Percentiles rank a stretch among this genome's conserved stretches.
phyloP scores from a whole-genome alignment of 1,140 invertebrate genomes.

The Ceratina japonica region DNA sequence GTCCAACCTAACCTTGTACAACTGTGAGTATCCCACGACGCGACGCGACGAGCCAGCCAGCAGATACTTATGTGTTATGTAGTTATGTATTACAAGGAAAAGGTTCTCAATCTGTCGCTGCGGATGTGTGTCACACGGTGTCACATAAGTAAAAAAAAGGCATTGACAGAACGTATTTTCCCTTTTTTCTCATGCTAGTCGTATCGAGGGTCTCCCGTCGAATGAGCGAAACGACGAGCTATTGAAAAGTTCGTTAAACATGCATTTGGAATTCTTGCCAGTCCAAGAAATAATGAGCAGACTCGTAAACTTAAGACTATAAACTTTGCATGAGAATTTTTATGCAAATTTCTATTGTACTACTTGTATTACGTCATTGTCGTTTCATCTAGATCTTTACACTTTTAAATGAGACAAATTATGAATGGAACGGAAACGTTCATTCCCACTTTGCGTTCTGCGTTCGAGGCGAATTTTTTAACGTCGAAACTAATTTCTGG shows the following conservation, averaged over 20 bases:
- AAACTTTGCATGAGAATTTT: not conserved
- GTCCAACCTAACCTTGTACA: conserved; percentile 61
- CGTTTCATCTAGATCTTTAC: conserved; percentile 5
- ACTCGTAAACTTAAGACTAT: not conserved
- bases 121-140: not conserved
- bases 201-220: too few relatives aligned
- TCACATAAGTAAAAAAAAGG: not conserved
- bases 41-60: conserved; percentile 15
- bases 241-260: not conserved
- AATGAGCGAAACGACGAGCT: too few relatives aligned
- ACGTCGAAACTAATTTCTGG: not conserved
- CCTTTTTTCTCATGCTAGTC: not conserved
- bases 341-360: conserved; percentile 8
- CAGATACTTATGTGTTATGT: too few relatives aligned
- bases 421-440: not conserved
- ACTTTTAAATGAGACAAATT: not conserved
- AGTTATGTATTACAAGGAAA: conserved; percentile 9
- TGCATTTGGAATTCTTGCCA: not conserved
- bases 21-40: conserved; percentile 47
- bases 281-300: not conserved
- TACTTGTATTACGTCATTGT: not conserved
- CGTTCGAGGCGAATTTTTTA: too few relatives aligned
- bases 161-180: not conserved
- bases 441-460: not conserved
- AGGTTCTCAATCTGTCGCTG: conserved; percentile 25